phyloP scores from a whole-genome alignment of 2,113 vertebrate genomes.

The Callipepla squamata region DNA sequence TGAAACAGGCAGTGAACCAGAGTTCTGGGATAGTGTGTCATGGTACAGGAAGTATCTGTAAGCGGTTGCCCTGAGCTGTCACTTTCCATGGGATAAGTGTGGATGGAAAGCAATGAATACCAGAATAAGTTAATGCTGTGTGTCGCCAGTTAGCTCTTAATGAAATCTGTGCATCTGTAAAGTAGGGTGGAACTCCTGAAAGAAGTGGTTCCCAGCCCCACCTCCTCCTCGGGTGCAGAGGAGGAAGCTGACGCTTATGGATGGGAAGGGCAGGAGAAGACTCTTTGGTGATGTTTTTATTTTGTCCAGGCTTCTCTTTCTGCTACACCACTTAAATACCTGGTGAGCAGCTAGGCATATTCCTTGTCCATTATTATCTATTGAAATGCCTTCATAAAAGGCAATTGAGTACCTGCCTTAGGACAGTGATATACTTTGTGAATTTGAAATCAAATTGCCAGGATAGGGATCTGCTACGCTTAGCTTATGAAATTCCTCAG shows the following conservation, averaged over 20 bases:
- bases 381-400: conserved; percentile 50
- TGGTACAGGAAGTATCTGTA: neutral
- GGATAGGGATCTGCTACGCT: conserved; percentile 35
- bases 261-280: conserved; percentile 41
- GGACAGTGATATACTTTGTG: conserved; percentile 20
- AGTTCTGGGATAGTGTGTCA: neutral
- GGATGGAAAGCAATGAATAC: conserved; percentile 35
- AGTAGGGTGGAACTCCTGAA: conserved; percentile 59
- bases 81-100: neutral
- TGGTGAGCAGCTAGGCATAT: neutral
- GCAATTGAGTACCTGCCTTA: neutral
- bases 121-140: conserved; percentile 53
- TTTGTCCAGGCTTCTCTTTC: neutral
- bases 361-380: conserved; percentile 25
- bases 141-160: conserved; percentile 65
- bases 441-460: neutral
- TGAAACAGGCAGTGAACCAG: neutral
- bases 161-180: conserved; percentile 67
- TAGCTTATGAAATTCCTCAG: neutral
- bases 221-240: conserved; percentile 52
- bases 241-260: conserved; percentile 31
- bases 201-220: conserved; percentile 62
- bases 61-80: neutral
- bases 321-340: neutral
- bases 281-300: conserved; percentile 35